Base-by-base conservation (phyloP, 2,113 vertebrate species). In the Phylloscopus trochiloides region DNA sequence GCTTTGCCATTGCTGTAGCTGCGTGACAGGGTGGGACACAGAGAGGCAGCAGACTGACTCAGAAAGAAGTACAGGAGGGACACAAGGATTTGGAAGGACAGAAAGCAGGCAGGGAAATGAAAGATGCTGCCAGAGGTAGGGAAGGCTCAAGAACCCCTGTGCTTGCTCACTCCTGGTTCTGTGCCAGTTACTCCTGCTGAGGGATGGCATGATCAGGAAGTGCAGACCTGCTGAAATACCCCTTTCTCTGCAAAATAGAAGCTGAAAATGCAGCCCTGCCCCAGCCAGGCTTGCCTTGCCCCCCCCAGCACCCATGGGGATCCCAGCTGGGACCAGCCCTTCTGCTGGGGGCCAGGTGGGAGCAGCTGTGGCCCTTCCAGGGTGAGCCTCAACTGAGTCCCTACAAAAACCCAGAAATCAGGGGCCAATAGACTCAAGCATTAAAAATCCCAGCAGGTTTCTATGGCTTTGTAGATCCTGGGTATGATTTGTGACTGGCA, bases 361-460 rank as follows among this genome's bases (percentile, higher is more conserved):
- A 85, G 51, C 87, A 73, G 74, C 81, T 95, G 57, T 45, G 71
- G 31, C 31, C 32, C n/a, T 73, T n/a, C 18, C 1, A 7, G 18
- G n/a, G 31, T 3, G 11, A 80, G 32, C 34, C 19, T 66, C 70
- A 77, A 66, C 66, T 28, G 34, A 2, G 3, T 77, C 48, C 63
- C 50, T 90, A 51, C 58, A 54, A 74, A 83, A 73, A 48, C 34
- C 38, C 32, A 58, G 38, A 32, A 43, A 79, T 25, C 26, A 52
- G 65, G 24, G 21, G n/a, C 38, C 12, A 34, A 4, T 1, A 51
- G 47, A 34, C 31, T 58, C 34, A 32, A 47, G 12, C 22, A 77
- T 63, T 62, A 74, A 79, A 86, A 86, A 67, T 47, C 51, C 26
- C 79, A 94, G 38, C 47, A 77, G 54, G 71, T 77, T 88, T 86